Percentiles rank a stretch among this genome's conserved stretches.
Evolutionary conservation across 1,140 invertebrate genomes (phyloP).

Genomic region (Drosophila ironensis): DNA sequence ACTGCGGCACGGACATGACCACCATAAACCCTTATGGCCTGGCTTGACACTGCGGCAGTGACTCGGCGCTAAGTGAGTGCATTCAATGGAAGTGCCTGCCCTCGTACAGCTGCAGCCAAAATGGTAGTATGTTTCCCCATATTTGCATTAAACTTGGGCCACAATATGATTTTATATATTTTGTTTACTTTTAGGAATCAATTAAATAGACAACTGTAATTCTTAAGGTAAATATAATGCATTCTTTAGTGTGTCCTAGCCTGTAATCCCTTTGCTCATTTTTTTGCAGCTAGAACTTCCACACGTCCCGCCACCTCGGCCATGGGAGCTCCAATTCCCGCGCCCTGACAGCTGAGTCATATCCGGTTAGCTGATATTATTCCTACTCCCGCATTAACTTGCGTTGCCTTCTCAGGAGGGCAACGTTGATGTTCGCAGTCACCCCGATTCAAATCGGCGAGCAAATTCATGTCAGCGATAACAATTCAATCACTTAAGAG

Average conservation of each 20-base stretch:
- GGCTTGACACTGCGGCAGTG: conserved; percentile 24
- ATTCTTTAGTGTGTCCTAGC: background rate
- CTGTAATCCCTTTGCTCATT: background rate
- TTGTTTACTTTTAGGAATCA: too few species aligned
- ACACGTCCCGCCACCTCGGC: background rate
- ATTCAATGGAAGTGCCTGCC: conserved; percentile 13
- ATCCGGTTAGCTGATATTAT: background rate
- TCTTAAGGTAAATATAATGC: background rate
- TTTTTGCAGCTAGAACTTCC: background rate
- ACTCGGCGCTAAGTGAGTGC: conserved; percentile 49
- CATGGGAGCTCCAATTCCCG: background rate
- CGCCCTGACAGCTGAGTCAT: conserved; percentile 5
- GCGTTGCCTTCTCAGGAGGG: conserved; percentile 15
- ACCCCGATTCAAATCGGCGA: conserved; percentile 47
- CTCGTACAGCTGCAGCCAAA: background rate
- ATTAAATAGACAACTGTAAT: too few species aligned
- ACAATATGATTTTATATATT: too few species aligned
- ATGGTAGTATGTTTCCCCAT: background rate
- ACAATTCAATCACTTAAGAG: conserved; percentile 77
- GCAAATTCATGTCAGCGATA: conserved; percentile 64
- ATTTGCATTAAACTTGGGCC: too few species aligned
- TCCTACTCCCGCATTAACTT: conserved; percentile 10
- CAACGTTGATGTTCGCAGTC: conserved; percentile 1
- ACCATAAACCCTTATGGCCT: conserved; percentile 27
- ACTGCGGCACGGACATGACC: conserved; percentile 21